Conservation (phyloP, 2,797 vertebrate genomes). For the Sebastolobus alascanus region DNA sequence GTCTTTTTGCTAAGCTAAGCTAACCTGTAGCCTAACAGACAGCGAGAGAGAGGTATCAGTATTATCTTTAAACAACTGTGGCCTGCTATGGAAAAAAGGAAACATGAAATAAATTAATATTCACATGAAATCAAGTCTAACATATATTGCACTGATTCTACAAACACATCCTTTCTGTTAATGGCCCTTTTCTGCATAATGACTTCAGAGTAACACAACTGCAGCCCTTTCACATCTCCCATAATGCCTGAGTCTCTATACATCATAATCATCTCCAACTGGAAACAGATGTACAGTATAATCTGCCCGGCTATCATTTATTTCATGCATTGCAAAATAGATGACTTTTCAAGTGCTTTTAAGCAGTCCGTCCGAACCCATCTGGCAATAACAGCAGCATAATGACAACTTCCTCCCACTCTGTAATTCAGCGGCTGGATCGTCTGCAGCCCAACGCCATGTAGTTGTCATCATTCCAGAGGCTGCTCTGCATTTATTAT, state of each 20-base stretch:
- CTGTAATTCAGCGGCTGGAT: constrained; percentile 13
- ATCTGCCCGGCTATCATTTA: constrained; percentile 9
- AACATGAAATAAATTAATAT: not conserved
- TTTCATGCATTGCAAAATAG: constrained; percentile 17
- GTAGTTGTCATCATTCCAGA: constrained; percentile 6
- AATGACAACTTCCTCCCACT: constrained; percentile 21
- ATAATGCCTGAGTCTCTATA: constrained; percentile 4
- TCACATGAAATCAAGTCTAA: not conserved
- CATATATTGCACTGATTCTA: not conserved
- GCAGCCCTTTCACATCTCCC: constrained; percentile 2
- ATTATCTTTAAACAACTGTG: not conserved
- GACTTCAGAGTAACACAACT: not conserved
- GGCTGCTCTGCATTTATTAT: constrained; percentile 17
- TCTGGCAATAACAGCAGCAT: constrained; percentile 24
- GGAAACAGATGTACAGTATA: constrained; percentile 40
- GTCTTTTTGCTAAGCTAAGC: not conserved
- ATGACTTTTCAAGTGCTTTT: constrained; percentile 43
- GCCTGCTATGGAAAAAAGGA: not conserved
- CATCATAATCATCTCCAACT: constrained; percentile 36
- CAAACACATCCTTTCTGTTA: constrained; percentile 3
- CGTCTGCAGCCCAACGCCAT: not conserved
- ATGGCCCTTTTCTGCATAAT: not conserved
- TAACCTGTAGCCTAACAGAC: not conserved
- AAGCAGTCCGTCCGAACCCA: constrained; percentile 37
- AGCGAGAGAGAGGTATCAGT: too few species aligned